Evolutionary conservation across 2,797 vertebrate species (phyloP).

Genomic region (Antennarius maculatus): DNA sequence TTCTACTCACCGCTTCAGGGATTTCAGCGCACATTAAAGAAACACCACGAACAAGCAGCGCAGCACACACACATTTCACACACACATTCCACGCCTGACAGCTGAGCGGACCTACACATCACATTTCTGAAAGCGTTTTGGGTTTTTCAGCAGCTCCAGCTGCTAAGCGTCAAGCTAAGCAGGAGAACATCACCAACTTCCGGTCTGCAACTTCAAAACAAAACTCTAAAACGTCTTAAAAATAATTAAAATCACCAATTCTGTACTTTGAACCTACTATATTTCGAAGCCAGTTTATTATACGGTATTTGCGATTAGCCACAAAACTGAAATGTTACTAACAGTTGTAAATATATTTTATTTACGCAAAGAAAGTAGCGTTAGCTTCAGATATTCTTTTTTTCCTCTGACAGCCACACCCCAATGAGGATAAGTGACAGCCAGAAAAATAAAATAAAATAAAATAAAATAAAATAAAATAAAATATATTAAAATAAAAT

Average conservation of each 20-base stretch:
- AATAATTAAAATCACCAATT: too few relatives aligned
- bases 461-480: too few relatives aligned
- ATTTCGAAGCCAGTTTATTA: too few relatives aligned
- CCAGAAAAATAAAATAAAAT: too few relatives aligned
- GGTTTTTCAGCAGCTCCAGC: constrained; percentile 50
- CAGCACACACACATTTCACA: constrained; percentile 5
- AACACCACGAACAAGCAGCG: constrained; percentile 26
- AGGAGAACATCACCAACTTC: neutral
- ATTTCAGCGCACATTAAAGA: constrained; percentile 17
- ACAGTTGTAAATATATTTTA: neutral
- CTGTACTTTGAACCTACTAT: too few relatives aligned
- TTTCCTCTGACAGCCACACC: constrained; percentile 36
- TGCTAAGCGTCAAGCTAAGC: neutral
- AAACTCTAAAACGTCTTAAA: neutral
- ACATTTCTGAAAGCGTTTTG: constrained; percentile 34
- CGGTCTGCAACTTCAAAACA: constrained; percentile 38
- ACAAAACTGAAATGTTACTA: too few relatives aligned
- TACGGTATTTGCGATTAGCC: neutral
- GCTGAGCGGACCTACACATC: constrained; percentile 16
- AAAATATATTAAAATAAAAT: too few relatives aligned
- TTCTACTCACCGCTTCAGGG: constrained; percentile 56
- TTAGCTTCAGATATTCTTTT: neutral
- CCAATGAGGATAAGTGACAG: constrained; percentile 1
- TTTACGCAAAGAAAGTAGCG: neutral
- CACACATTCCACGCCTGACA: constrained; percentile 13